Conservation (phyloP, 2,113 vertebrate species). For the Neotragus moschatus region DNA sequence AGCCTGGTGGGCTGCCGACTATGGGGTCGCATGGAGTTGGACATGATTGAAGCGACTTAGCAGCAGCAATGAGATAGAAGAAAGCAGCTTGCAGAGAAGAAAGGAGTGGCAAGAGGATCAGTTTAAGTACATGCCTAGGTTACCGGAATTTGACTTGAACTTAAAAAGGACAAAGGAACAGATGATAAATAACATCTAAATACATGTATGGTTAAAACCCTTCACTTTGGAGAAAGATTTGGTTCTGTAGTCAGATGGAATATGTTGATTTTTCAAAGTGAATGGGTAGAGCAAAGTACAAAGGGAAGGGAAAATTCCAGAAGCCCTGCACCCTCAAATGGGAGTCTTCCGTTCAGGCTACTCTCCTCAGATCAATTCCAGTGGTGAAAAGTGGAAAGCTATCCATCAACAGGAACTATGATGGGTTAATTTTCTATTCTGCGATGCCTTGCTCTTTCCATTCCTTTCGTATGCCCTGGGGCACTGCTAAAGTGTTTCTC, state of each 20-base stretch:
- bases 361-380: not conserved
- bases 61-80: not conserved
- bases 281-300: not conserved
- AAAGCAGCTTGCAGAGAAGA: not conserved
- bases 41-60: not conserved
- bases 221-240: not conserved
- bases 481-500: not conserved
- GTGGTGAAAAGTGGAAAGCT: not conserved
- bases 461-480: not conserved
- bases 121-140: not conserved
- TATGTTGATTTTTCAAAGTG: not conserved
- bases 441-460: not conserved
- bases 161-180: not conserved
- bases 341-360: not conserved
- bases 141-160: not conserved
- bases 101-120: not conserved
- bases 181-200: not conserved
- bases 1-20: not conserved
- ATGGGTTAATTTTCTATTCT: not conserved
- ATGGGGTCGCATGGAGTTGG: not conserved
- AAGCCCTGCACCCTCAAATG: not conserved
- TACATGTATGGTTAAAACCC: not conserved
- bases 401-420: not conserved
- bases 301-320: not conserved
- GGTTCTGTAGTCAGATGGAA: not conserved